A percentile compares a stretch with the other conserved stretches of the same genome.
These are phyloP conservation scores for Callyntrura sp. DNA, from an alignment of 2,888 invertebrate genomes.

Conservation along the genomic window DNA sequence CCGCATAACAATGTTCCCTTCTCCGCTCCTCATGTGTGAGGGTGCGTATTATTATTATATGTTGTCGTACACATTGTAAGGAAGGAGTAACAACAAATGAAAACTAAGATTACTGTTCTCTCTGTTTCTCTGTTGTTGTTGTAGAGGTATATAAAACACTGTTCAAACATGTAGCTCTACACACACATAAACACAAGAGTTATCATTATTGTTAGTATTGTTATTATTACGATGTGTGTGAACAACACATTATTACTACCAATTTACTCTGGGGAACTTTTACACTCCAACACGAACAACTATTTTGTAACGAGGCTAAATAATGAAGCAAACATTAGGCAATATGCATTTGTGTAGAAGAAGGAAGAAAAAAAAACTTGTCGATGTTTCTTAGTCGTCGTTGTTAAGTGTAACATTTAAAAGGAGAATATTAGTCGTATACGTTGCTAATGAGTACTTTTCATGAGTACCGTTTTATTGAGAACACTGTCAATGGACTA, in stretches of 20 bases:
- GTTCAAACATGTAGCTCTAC: neutral
- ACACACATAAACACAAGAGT: constrained; percentile 7
- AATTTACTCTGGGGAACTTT: constrained; percentile 52
- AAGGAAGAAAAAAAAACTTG: too few relatives aligned
- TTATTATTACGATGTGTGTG: constrained; percentile 63
- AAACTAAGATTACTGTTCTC: constrained; percentile 46
- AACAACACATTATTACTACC: constrained; percentile 70
- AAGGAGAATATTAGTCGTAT: constrained; percentile 50
- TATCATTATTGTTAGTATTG: constrained; percentile 40
- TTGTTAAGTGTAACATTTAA: constrained; percentile 54
- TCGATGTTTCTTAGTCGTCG: constrained; percentile 32
- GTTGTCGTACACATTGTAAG: neutral
- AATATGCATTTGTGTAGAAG: constrained; percentile 6
- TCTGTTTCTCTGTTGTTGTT: neutral
- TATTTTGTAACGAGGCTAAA: constrained; percentile 57
- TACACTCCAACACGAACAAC: constrained; percentile 40
- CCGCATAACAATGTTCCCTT: neutral
- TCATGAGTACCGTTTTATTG: constrained; percentile 71
- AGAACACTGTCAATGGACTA: constrained; percentile 55
- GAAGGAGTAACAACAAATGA: neutral
- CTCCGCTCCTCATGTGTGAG: neutral
- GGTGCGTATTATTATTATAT: neutral
- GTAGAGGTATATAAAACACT: neutral
- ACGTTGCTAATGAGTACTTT: constrained; percentile 71
- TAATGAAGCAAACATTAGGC: constrained; percentile 43